Evolutionary conservation across 2,113 vertebrate genomes (phyloP).

Genomic region (Gulo gulo): DNA sequence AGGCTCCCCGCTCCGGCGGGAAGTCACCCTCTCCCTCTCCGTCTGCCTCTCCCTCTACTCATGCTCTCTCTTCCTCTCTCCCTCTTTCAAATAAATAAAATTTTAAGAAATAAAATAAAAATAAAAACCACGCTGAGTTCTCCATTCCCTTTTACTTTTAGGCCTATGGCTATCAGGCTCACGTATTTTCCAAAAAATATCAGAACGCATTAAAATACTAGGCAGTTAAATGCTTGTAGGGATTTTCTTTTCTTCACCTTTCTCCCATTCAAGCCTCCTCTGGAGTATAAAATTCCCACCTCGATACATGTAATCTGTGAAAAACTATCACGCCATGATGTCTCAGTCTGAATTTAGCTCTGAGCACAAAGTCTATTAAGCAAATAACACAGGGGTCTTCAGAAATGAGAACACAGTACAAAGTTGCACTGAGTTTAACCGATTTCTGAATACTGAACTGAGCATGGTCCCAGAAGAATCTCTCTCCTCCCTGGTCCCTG

Average conservation of each 20-base stretch:
- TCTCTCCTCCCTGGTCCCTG: slow-evolving; percentile 54
- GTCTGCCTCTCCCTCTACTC: no score
- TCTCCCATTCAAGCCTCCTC: not conserved
- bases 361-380: not conserved
- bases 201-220: slow-evolving; percentile 37
- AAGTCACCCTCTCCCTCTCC: no score
- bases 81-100: no score
- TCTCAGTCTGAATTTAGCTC: slow-evolving; percentile 37
- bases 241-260: slow-evolving; percentile 41
- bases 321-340: not conserved
- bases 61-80: no score
- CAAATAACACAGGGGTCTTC: not conserved
- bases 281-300: not conserved
- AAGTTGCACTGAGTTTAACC: not conserved
- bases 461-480: not conserved
- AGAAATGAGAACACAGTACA: not conserved
- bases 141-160: not conserved
- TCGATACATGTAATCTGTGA: slow-evolving; percentile 31
- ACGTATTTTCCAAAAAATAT: not conserved
- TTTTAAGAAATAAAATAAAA: no score
- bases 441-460: not conserved
- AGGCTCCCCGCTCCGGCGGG: no score
- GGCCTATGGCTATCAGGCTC: not conserved
- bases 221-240: not conserved
- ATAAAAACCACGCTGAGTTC: not conserved